phyloP scores from a whole-genome alignment of 2,113 vertebrate species.

The Mobula hypostoma region DNA sequence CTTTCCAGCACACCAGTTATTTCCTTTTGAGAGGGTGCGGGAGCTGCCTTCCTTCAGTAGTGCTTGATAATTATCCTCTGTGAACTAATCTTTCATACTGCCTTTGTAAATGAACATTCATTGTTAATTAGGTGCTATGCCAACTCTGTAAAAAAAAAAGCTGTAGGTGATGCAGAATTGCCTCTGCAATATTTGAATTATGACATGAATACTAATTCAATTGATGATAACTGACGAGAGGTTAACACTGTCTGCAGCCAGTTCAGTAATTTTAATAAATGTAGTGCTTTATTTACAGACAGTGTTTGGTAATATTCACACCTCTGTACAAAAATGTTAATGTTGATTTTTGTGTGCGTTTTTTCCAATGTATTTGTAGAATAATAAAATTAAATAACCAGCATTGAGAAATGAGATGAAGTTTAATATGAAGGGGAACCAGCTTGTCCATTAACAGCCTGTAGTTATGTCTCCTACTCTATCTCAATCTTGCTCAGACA shows the following conservation, averaged over 20 bases:
- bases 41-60: not conserved
- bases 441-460: no score
- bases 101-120: not conserved
- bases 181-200: not conserved
- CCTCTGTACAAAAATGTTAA: not conserved
- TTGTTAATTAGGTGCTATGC: not conserved
- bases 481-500: not conserved
- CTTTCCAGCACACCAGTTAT: not conserved
- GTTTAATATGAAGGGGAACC: not conserved
- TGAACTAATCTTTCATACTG: not conserved
- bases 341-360: not conserved
- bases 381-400: not conserved
- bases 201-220: not conserved
- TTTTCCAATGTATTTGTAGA: not conserved
- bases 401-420: not conserved
- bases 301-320: not conserved
- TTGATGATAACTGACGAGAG: not conserved
- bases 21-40: not conserved
- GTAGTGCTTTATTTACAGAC: not conserved
- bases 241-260: not conserved
- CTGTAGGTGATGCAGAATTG: not conserved
- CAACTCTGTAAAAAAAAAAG: not conserved
- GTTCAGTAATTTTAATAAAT: not conserved
- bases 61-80: not conserved
- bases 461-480: not conserved